These are phyloP conservation scores for Aphaenogaster floridana DNA, from an alignment of 1,140 invertebrate species.

Conservation along the genomic window DNA sequence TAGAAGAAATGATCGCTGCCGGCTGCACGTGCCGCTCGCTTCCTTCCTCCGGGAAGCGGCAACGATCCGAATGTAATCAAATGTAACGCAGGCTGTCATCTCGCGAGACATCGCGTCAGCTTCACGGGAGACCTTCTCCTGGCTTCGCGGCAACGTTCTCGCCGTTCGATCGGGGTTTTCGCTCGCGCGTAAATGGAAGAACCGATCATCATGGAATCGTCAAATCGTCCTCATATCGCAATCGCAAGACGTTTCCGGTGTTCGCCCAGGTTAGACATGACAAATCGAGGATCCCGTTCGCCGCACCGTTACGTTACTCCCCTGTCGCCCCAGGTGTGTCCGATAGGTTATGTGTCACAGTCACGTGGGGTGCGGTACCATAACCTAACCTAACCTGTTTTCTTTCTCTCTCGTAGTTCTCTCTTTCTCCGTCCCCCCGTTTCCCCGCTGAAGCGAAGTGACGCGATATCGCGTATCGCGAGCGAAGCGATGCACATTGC, in stretches of 20 bases:
- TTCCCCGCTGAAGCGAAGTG: neutral
- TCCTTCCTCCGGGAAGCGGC: neutral
- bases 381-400: neutral
- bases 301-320: neutral
- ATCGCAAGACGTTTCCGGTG: neutral
- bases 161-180: too few species aligned
- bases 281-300: neutral
- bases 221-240: neutral
- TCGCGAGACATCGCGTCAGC: neutral
- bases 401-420: neutral
- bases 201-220: neutral
- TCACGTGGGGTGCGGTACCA: conserved; percentile 21
- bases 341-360: conserved; percentile 38
- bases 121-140: neutral
- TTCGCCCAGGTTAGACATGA: neutral
- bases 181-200: neutral
- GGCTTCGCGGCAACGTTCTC: neutral
- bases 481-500: neutral
- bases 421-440: neutral
- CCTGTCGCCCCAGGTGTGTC: neutral
- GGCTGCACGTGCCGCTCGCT: neutral
- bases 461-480: neutral
- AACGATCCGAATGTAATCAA: neutral
- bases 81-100: neutral
- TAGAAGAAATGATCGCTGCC: neutral